These are phyloP conservation scores for Saccopteryx leptura DNA, from an alignment of 2,113 vertebrate species.

Conservation along the genomic window DNA sequence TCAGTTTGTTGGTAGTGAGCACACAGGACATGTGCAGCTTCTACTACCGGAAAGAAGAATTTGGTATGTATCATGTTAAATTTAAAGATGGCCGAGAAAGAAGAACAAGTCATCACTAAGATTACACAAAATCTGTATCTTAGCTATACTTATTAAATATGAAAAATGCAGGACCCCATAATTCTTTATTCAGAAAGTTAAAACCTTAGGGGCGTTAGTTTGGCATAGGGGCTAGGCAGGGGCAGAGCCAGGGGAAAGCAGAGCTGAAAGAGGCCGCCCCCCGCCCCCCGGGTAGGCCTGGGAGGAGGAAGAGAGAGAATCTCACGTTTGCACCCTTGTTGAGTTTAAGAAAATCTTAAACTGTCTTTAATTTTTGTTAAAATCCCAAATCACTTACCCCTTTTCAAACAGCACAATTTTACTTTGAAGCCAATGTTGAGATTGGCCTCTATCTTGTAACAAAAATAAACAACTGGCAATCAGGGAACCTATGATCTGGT, in stretches of 20 bases:
- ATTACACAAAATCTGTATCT: constrained; percentile 16
- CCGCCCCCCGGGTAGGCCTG: background rate
- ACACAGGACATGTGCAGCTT: background rate
- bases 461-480: background rate
- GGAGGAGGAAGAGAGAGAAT: background rate
- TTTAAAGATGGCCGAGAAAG: constrained; percentile 19
- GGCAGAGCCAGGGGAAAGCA: background rate
- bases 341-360: background rate
- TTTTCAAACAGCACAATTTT: background rate
- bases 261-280: background rate
- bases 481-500: background rate
- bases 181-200: background rate
- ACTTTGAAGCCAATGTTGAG: background rate
- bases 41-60: constrained; percentile 24
- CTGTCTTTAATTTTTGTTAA: background rate
- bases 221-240: background rate
- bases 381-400: background rate
- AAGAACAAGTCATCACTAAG: constrained; percentile 26
- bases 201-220: background rate
- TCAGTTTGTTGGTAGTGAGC: background rate
- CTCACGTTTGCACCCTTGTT: background rate
- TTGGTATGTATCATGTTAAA: background rate
- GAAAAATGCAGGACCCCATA: background rate
- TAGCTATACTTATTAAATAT: background rate
- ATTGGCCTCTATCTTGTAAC: background rate